Evolutionary conservation across 2,888 invertebrate genomes (phyloP), one percentile per base, ranked within the genome.

Genomic region (Spatulosminthurus flaviceps): DNA sequence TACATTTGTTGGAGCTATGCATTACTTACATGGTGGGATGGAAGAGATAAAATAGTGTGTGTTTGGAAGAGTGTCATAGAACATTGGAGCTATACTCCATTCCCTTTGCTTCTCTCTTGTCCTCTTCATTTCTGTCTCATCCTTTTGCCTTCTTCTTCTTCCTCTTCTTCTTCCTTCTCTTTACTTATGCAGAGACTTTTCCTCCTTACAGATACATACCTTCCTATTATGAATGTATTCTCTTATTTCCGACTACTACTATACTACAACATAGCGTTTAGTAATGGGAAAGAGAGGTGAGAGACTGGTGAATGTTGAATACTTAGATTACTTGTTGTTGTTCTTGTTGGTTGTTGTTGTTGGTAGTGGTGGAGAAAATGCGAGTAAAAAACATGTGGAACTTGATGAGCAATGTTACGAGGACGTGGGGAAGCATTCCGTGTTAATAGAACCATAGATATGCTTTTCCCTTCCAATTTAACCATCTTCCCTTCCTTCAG

Each of bases 351-450:
- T n/a, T n/a, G n/a, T n/a, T n/a, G n/a, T n/a, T n/a, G 19, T 51
- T 51, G 9, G 19, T 28, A 13, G 43, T 72, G 43, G 72, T 72
- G 43, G 51, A 41, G 42, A 22, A 70, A 70, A 70, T 43, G 22
- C 51, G 43, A 72, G 72, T 51, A 72, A 72, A 72, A 71, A 71
- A 69, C 29, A 72, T 72, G 43, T 43, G 72, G 72, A 72, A 72
- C 72, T 72, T 72, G 43, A 72, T 72, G 72, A 72, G 72, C 43
- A 24, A 72, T 72, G 26, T 71, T 51, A 51, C 51, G 70, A 34
- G 70, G 28, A 70, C 34, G 70, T 64, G 28, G 69, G 28, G 69
- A 69, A 69, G 69, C 69, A 28, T 28, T 69, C 29, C 26, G 69
- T 69, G 28, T 26, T 69, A 26, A 69, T 29, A 69, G 7, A 69